These are phyloP conservation scores for Ophion slaviceki DNA, from an alignment of 2,888 invertebrate genomes.

Conservation along the genomic window DNA sequence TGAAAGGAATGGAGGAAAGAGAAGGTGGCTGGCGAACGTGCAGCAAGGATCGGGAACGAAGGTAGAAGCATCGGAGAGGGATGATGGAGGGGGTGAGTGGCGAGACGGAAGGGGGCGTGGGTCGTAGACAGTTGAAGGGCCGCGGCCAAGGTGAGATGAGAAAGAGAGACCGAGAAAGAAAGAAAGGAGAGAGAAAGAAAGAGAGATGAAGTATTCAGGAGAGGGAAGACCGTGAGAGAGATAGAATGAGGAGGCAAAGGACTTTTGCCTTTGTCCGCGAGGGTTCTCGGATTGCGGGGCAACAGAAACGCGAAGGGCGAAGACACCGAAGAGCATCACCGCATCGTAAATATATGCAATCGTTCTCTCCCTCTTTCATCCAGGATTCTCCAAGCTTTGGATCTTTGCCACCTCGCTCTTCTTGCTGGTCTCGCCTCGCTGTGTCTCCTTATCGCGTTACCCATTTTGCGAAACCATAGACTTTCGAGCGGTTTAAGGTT, in stretches of 20 bases:
- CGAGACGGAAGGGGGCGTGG: slow-evolving; percentile 78
- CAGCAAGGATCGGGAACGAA: slow-evolving; percentile 38
- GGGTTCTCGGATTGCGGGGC: slow-evolving; percentile 54
- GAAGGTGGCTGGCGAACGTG: slow-evolving; percentile 45
- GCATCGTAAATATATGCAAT: slow-evolving; percentile 43
- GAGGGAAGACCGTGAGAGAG: slow-evolving; percentile 50
- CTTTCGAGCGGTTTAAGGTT: slow-evolving; percentile 54
- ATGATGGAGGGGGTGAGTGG: slow-evolving; percentile 73
- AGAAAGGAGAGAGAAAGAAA: slow-evolving; percentile 53
- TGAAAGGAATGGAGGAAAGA: slow-evolving; percentile 59
- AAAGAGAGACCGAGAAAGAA: slow-evolving; percentile 57
- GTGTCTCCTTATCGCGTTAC: slow-evolving; percentile 54
- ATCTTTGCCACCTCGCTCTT: background rate
- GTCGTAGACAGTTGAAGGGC: slow-evolving; percentile 83
- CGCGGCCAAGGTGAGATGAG: slow-evolving; percentile 83
- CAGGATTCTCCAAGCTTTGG: slow-evolving; percentile 18
- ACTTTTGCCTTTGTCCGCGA: slow-evolving; percentile 76
- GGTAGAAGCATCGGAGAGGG: slow-evolving; percentile 43
- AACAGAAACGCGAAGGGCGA: slow-evolving; percentile 47
- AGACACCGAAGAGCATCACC: slow-evolving; percentile 64
- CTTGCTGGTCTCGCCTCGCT: slow-evolving; percentile 34
- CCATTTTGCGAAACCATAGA: slow-evolving; percentile 59
- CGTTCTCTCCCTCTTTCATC: slow-evolving; percentile 23
- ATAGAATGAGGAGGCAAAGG: slow-evolving; percentile 70
- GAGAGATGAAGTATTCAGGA: slow-evolving; percentile 50